Conservation (phyloP, 2,888 invertebrate genomes). For the Piscicola geometra region DNA sequence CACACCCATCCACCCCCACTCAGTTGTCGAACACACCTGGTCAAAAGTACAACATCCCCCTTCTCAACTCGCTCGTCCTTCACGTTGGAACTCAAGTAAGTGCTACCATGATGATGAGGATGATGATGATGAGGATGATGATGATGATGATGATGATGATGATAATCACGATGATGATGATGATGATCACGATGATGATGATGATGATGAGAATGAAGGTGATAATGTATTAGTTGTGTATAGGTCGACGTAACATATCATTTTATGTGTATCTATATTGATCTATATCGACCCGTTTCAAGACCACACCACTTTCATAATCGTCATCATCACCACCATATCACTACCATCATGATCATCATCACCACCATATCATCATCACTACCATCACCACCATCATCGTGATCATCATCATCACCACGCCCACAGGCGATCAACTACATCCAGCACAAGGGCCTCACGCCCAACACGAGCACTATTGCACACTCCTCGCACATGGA, state of each 20-base stretch:
- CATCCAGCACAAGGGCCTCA: conserved; percentile 82
- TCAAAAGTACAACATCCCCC: conserved; percentile 84
- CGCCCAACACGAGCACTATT: conserved; percentile 94
- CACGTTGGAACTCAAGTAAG: conserved; percentile 77
- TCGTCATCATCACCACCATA: too few relatives aligned
- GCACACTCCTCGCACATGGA: conserved; percentile 96
- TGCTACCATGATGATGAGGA: too few relatives aligned
- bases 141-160: too few relatives aligned
- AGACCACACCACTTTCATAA: neutral
- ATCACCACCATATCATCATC: neutral
- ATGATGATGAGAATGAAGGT: conserved; percentile 47
- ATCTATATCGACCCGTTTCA: too few relatives aligned
- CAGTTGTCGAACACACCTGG: conserved; percentile 65
- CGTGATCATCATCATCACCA: too few relatives aligned
- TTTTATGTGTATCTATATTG: too few relatives aligned
- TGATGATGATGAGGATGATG: too few relatives aligned
- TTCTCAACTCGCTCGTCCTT: conserved; percentile 93
- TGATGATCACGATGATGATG: conserved; percentile 70
- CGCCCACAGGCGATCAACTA: conserved; percentile 76
- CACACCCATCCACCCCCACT: neutral
- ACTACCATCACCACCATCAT: neutral
- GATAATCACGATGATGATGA: neutral
- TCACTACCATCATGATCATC: neutral
- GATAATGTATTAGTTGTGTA: too few relatives aligned
- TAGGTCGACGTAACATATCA: too few relatives aligned